Conservation (phyloP, 2,113 vertebrate genomes). For the Albula glossodonta region DNA sequence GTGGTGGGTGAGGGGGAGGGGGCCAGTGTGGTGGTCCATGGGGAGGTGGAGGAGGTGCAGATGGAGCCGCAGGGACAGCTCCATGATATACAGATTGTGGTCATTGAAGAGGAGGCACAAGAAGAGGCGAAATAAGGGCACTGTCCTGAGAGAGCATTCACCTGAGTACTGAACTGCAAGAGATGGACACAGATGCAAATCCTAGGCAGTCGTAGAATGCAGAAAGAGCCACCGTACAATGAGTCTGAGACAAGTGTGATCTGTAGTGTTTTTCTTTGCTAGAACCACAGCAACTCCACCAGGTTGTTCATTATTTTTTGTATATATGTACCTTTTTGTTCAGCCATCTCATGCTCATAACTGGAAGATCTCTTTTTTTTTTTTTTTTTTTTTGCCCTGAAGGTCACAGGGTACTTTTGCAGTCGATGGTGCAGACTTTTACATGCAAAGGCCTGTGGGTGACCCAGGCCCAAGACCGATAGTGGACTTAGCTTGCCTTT, state of each 20-base stretch:
- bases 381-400: conserved; percentile 22
- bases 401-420: conserved; percentile 17
- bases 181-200: not conserved
- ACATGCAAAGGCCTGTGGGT: too few species aligned
- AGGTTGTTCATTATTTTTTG: not conserved
- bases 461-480: not conserved
- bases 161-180: conserved; percentile 3
- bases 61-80: conserved; percentile 80
- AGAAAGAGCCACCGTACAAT: not conserved
- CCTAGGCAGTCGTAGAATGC: not conserved
- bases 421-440: not conserved
- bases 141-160: not conserved
- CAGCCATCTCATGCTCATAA: not conserved
- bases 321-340: not conserved
- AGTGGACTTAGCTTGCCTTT: not conserved
- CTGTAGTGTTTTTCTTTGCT: not conserved
- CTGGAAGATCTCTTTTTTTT: conserved; percentile 25
- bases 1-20: conserved; percentile 24
- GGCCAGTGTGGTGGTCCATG: conserved; percentile 37
- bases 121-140: conserved; percentile 56
- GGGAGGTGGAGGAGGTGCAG: conserved; percentile 45
- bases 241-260: not conserved
- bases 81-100: conserved; percentile 82
- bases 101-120: conserved; percentile 54
- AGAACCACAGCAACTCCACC: not conserved